These are phyloP conservation scores for Drosophila aldrichi DNA, from an alignment of 2,888 invertebrate species.

Conservation along the genomic window DNA sequence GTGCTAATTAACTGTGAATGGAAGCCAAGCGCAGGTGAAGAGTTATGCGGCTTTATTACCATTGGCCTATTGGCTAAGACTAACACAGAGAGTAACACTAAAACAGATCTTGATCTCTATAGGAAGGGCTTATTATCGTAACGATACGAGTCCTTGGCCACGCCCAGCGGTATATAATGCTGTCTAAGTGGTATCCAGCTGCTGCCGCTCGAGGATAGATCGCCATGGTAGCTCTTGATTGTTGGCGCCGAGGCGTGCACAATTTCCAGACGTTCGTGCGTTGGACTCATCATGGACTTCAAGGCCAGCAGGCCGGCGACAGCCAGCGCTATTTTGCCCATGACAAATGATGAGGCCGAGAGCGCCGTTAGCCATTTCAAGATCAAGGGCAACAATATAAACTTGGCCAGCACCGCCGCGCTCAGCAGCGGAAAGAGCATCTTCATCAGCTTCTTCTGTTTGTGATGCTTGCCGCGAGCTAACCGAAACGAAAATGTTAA, in stretches of 20 bases:
- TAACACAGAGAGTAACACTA: constrained; percentile 13
- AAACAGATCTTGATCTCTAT: constrained; percentile 32
- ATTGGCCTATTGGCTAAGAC: constrained; percentile 38
- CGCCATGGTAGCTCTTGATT: constrained; percentile 53
- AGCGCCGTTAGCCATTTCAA: constrained; percentile 89
- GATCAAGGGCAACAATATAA: constrained; percentile 89
- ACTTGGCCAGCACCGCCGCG: constrained; percentile 88
- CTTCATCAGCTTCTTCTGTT: constrained; percentile 86
- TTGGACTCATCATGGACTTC: constrained; percentile 77
- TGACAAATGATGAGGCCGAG: constrained; percentile 86
- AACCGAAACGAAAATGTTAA: constrained; percentile 13
- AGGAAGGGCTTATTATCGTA: constrained; percentile 73
- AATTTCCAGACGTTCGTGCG: constrained; percentile 72
- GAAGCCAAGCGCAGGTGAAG: constrained; percentile 17
- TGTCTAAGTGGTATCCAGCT: constrained; percentile 66
- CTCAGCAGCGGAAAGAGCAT: constrained; percentile 88
- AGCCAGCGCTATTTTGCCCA: constrained; percentile 84
- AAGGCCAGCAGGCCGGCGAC: constrained; percentile 79
- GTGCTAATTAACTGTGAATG: constrained; percentile 69
- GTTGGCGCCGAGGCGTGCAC: constrained; percentile 69
- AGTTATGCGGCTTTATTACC: constrained; percentile 57
- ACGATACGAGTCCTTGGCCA: constrained; percentile 55
- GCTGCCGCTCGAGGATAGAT: constrained; percentile 67
- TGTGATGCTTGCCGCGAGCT: constrained; percentile 83
- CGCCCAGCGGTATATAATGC: constrained; percentile 69